Conservation (phyloP, 2,888 invertebrate species). For the Amiota mariae region DNA sequence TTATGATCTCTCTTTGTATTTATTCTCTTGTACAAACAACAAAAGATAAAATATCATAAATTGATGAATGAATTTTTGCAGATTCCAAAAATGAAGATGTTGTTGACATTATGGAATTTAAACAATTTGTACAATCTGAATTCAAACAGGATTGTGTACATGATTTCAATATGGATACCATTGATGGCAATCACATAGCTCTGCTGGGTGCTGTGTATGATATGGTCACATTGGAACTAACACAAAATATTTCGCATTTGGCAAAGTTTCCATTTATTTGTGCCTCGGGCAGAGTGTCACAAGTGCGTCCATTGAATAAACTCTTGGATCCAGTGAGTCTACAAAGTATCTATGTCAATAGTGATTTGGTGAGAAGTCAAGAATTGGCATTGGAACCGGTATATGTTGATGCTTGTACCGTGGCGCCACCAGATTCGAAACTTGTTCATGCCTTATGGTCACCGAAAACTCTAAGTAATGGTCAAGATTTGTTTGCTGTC, state of each 20-base stretch:
- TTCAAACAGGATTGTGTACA: conserved; percentile 54
- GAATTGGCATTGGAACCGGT: conserved; percentile 61
- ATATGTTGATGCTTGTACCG: conserved; percentile 57
- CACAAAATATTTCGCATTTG: conserved; percentile 39
- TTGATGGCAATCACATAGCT: conserved; percentile 47
- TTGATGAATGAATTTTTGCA: background rate
- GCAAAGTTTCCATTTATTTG: conserved; percentile 56
- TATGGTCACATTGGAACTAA: conserved; percentile 56
- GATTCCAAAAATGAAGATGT: conserved; percentile 9
- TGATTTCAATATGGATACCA: conserved; percentile 53
- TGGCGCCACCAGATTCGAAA: conserved; percentile 49
- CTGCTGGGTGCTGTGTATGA: conserved; percentile 55
- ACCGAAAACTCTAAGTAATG: conserved; percentile 39
- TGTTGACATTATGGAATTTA: conserved; percentile 14
- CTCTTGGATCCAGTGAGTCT: conserved; percentile 53
- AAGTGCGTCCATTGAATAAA: conserved; percentile 48
- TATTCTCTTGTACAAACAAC: conserved; percentile 30
- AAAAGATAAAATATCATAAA: too few species aligned
- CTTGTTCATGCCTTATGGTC: conserved; percentile 46
- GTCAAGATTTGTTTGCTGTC: conserved; percentile 50
- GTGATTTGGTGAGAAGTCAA: conserved; percentile 58
- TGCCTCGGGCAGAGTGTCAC: conserved; percentile 37
- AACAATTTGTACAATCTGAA: conserved; percentile 48
- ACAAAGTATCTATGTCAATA: conserved; percentile 50
- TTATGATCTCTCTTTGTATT: conserved; percentile 51